Evolutionary conservation across 1,140 invertebrate species (phyloP).

Genomic region (Popillia japonica): DNA sequence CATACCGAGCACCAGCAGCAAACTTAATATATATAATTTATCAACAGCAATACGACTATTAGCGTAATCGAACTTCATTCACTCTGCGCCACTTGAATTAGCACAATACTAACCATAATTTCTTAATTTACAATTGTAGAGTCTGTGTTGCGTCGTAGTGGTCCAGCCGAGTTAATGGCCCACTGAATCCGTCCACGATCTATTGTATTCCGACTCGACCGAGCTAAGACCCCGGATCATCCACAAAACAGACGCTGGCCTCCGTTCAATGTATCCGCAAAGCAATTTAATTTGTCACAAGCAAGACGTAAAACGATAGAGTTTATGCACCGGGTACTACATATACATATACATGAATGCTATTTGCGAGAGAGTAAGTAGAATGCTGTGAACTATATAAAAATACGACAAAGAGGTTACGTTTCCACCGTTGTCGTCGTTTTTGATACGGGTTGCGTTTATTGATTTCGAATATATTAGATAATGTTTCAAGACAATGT

Average conservation of each 20-base stretch:
- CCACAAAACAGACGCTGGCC: constrained; percentile 6
- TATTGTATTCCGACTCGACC: not conserved
- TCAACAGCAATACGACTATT: not conserved
- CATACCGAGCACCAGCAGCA: too few species aligned
- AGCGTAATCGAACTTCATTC: constrained; percentile 1
- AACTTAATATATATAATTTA: too few species aligned
- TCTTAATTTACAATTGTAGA: not conserved
- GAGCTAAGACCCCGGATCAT: not conserved
- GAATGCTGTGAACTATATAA: not conserved
- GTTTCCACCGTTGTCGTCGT: not conserved
- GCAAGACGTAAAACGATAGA: not conserved
- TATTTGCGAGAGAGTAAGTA: not conserved
- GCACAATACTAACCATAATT: constrained; percentile 6
- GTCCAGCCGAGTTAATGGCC: not conserved
- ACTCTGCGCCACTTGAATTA: not conserved
- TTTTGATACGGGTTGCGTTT: not conserved
- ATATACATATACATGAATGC: not conserved
- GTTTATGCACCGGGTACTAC: constrained; percentile 1
- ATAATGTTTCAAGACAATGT: not conserved
- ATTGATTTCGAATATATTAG: constrained; percentile 17
- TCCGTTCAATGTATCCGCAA: constrained; percentile 23
- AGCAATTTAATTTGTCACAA: constrained; percentile 32
- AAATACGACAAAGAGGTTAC: not conserved
- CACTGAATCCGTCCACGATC: not conserved
- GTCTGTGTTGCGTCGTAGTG: not conserved